Evolutionary conservation across 2,797 vertebrate genomes (phyloP), one percentile per base, ranked within the genome.

Genomic region (Microctenopoma steveboyesi): DNA sequence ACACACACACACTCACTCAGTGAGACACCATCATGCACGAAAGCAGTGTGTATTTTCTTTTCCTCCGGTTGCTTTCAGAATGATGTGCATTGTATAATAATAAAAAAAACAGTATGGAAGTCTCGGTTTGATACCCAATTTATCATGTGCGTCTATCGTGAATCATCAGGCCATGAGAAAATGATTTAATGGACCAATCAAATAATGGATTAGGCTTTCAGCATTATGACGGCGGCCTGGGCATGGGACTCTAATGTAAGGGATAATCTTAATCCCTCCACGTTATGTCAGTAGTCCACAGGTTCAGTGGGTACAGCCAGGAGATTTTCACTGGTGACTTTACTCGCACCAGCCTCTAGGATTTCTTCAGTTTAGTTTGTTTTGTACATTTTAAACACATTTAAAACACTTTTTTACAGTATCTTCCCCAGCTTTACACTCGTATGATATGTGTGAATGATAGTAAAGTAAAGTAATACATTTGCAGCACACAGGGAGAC

Each of bases 191-290:
- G 82, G 88, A 85, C 85, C 83, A 89, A 87, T 90, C 84, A 65
- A 84, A 88, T 88, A 91, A 92, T 88, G 90, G 90, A 90, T 92
- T 93, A 91, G 92, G 84, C 89, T 89, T 77, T 88, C 59, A 48
- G 81, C 83, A 79, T 92, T 79, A 91, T 86, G 80, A 86, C 16
- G 69, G 78, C 74, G 81, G 86, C 87, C 71, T 57, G 84, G 78
- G 63, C 75, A 84, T 86, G 74, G 77, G 64, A 79, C 82, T 88
- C 87, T 90, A 93, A 89, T 86, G 85, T 92, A 84, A 78, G 82
- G 85, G 90, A 90, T 92, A 85, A 92, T 90, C 84, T 78, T 93
- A 91, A 93, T 91, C 92, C 83, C 75, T 66, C 67, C 42, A 81
- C 71, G 88, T 93, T 89, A 89, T 91, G 84, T 91, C 90, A 91